Evolutionary conservation across 2,888 invertebrate species (phyloP).

Genomic region (Hyles lineata): DNA sequence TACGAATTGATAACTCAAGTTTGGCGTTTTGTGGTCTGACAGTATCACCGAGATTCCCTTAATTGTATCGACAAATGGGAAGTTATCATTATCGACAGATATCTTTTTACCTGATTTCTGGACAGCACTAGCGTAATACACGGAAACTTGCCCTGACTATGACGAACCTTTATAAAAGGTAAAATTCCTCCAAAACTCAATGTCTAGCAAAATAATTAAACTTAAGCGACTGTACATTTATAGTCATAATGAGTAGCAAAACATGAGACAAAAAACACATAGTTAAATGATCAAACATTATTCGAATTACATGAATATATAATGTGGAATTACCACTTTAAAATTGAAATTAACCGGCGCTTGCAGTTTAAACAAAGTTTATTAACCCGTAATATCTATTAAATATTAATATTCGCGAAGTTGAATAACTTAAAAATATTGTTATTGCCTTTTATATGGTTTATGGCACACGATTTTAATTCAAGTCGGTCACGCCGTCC

Average conservation of each 20-base stretch:
- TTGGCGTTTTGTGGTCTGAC: too few relatives aligned
- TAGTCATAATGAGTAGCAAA: background rate
- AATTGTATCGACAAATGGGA: too few relatives aligned
- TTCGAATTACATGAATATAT: conserved; percentile 19
- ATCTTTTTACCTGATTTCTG: too few relatives aligned
- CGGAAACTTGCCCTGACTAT: too few relatives aligned
- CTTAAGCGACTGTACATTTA: background rate
- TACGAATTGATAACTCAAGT: too few relatives aligned
- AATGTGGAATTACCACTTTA: conserved; percentile 17
- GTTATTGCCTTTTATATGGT: conserved; percentile 3
- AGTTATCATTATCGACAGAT: too few relatives aligned
- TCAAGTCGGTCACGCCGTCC: conserved; percentile 4
- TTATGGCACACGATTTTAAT: conserved; percentile 23
- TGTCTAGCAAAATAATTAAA: background rate
- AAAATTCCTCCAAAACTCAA: background rate
- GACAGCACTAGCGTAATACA: too few relatives aligned
- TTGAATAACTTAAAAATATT: conserved; percentile 1
- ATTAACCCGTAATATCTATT: conserved; percentile 4
- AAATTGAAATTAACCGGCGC: conserved; percentile 19
- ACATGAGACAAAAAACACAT: conserved; percentile 3
- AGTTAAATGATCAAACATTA: background rate
- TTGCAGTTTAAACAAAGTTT: conserved; percentile 17
- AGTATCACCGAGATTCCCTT: too few relatives aligned
- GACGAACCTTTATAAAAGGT: background rate
- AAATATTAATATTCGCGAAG: conserved; percentile 21